Evolutionary conservation across 1,140 invertebrate species (phyloP), one percentile per base, ranked within the genome.

Genomic region (Druon quercuslanigerum): DNA sequence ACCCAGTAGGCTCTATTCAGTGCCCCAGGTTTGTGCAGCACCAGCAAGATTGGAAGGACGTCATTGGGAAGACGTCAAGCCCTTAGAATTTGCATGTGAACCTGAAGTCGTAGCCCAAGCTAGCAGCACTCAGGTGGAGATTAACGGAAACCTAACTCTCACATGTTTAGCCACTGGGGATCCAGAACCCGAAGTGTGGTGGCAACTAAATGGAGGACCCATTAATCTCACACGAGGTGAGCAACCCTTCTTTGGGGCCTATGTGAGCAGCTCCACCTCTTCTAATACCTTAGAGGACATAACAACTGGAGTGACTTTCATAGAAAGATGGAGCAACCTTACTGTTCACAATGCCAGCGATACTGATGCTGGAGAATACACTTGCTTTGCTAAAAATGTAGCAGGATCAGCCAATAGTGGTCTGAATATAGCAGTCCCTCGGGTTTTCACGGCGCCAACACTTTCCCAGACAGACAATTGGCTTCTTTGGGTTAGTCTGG

Each of bases 151-250:
- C 81, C 93, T 96, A 0, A 96, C 95, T 12, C 94, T 98, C 72
- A 94, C 95, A 17, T 98, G 97, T 87, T 92, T 94, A 78, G 94
- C 96, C 0, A 94, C 92, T 40, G 97, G 96, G 0, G 96, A 97
- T 86, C 97, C 97, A 2, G 93, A 96, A 85, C 96, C 97, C 1
- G 93, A 95, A 86, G 94, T 97, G 9, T 94, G 93, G 81, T 98
- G 97, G 97, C 92, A 96, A 20, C 92, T 96, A 60, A 96, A 97
- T 84, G 96, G 96, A 0, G 92, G 93, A 75, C 92, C 85, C 87
- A 92, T 89, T 0, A 93, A 92, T 46, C 90, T 79, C 2, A 83
- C 80, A 14, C 79, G 82, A 2, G 25, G 76, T 12, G 80, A 85
- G 19, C 52, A 60, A 25, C 77, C 52, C 50, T 81, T 79, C 50